phyloP scores from a whole-genome alignment of 2,797 vertebrate genomes.

The Lutjanus campechanus region DNA sequence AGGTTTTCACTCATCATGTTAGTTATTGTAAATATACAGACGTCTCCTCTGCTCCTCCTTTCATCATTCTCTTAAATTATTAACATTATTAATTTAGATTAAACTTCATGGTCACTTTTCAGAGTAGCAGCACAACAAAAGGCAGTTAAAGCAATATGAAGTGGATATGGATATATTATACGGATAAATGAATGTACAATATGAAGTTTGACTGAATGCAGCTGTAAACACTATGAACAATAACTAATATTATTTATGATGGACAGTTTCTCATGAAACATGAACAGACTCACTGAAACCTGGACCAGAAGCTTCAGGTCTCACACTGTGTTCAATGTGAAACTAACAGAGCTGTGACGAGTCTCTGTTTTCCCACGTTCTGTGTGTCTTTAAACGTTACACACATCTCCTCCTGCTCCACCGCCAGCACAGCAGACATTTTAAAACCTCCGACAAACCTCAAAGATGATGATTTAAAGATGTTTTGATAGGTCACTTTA shows the following conservation, averaged over 20 bases:
- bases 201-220: neutral
- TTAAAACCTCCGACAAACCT: constrained; percentile 87
- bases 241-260: neutral
- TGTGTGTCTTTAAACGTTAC: neutral
- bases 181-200: neutral
- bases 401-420: constrained; percentile 67
- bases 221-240: neutral
- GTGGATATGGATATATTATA: too few relatives aligned
- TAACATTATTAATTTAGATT: neutral
- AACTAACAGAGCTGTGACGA: neutral
- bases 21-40: neutral
- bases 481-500: constrained; percentile 84
- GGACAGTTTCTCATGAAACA: neutral
- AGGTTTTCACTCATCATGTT: neutral
- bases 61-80: neutral
- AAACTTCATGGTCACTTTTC: neutral
- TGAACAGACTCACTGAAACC: neutral
- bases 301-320: neutral
- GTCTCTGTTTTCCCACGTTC: neutral
- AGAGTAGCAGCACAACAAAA: neutral
- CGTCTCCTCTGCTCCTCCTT: neutral
- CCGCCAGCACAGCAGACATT: constrained; percentile 80
- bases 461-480: constrained; percentile 85
- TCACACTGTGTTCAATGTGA: too few relatives aligned
- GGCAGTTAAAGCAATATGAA: neutral